Base-by-base conservation (phyloP, 2,113 vertebrate genomes). In the Leiothrix lutea region DNA sequence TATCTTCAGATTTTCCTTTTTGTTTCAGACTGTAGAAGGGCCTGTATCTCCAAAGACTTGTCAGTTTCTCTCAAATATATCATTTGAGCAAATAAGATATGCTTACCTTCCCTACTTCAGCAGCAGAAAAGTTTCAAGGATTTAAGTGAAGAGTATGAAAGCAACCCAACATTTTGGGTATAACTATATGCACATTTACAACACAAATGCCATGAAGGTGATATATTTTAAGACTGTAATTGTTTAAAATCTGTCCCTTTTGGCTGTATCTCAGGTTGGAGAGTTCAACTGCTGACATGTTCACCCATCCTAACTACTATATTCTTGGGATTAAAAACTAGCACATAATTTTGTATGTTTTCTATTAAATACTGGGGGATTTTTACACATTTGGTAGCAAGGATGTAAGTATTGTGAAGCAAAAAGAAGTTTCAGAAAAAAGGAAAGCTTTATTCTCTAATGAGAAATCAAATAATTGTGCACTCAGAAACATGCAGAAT, bases 321-420 rank as follows among this genome's bases (percentile, higher is more conserved):
- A 26, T 42, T 60, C 33, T 29, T 51, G 29, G 29, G 48, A 80
- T 0, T 51, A 21, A 71, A 85, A 87, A 79, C n/a, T 0, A 1
- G 29, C 17, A 66, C 15, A 48, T 22, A 45, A 79, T 23, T 5
- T 36, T 50, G 2, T 28, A 40, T 26, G 4, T 40, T 90, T 50
- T 83, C 14, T 42, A 65, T 21, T 42, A 82, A 86, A 82, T n/a
- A 75, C 4, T 20, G 5, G 5, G 4, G 2, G 0, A 3, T 26
- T 56, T 79, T 62, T 28, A 67, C 6, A 53, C 11, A 23, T 80
- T 86, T 40, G 28, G 24, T 36, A 53, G 16, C 9, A 14, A 35
- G 29, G 12, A 60, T 28, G 9, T 42, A 71, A n/a, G 9, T 17
- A 82, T 6, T 50, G 33, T 23, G 33, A 77, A 73, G 74, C 25